Conservation (phyloP, 2,797 vertebrate species). For the Dendrocincla fuliginosa region DNA sequence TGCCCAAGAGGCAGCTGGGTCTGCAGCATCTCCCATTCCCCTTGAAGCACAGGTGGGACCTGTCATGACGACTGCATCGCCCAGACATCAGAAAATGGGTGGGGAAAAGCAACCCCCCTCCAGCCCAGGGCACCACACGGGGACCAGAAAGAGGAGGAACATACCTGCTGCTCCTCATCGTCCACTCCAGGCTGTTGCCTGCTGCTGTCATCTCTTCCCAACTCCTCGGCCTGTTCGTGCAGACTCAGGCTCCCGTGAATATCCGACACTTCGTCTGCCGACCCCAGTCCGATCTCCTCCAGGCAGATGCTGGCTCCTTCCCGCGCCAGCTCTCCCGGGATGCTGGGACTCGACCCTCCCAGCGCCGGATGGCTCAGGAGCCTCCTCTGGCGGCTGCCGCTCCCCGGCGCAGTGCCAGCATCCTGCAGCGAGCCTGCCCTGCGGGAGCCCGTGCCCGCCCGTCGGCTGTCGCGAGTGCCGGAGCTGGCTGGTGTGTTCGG, state of each 20-base stretch:
- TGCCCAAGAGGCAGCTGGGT: no score
- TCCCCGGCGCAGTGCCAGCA: background rate
- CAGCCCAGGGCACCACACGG: accelerated
- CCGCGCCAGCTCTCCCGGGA: constrained; percentile 47
- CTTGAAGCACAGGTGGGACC: accelerated
- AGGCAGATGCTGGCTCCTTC: constrained; percentile 34
- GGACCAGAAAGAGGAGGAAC: background rate
- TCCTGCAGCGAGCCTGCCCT: background rate
- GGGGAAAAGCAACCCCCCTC: background rate
- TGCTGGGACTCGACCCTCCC: constrained; percentile 57
- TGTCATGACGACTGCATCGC: accelerated
- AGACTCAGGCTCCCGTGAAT: constrained; percentile 50
- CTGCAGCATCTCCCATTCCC: background rate
- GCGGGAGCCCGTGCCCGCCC: background rate
- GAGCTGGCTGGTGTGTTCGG: constrained; percentile 1
- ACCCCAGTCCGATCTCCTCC: constrained; percentile 51
- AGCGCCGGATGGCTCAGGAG: background rate
- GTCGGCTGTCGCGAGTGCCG: background rate
- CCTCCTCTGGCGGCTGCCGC: background rate
- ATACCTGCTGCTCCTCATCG: constrained; percentile 70
- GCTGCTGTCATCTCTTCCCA: constrained; percentile 32
- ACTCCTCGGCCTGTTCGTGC: constrained; percentile 21
- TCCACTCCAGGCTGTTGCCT: constrained; percentile 17
- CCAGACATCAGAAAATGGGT: accelerated
- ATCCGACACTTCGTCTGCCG: constrained; percentile 43